These are phyloP conservation scores for Cinara cedri DNA, from an alignment of 2,888 invertebrate species.

Conservation along the genomic window DNA sequence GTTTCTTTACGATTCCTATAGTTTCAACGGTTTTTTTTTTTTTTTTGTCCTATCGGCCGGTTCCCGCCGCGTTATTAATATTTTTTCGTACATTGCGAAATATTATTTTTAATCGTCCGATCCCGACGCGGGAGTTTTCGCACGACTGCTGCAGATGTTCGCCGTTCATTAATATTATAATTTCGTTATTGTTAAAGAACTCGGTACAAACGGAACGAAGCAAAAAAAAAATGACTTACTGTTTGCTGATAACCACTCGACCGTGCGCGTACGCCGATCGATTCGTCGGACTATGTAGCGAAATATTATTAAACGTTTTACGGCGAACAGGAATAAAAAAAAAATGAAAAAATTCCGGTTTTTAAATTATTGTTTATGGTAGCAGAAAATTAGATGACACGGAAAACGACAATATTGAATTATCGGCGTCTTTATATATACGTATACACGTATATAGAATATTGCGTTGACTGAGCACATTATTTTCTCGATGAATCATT, in stretches of 20 bases:
- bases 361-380: not conserved
- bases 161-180: conserved; percentile 24
- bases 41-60: not conserved
- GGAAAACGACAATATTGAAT: not conserved
- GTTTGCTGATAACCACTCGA: conserved; percentile 6
- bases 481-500: not conserved
- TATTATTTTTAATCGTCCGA: not conserved
- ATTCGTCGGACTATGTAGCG: not conserved
- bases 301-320: not conserved
- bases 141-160: conserved; percentile 8
- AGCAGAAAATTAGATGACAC: conserved; percentile 10
- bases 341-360: not conserved
- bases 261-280: not conserved
- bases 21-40: no score
- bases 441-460: not conserved
- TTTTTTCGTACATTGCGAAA: not conserved
- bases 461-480: not conserved
- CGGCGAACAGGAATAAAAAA: not conserved
- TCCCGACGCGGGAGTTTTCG: conserved; percentile 7
- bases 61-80: not conserved
- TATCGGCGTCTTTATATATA: no score
- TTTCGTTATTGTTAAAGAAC: no score
- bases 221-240: not conserved
- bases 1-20: no score
- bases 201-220: no score